Percentiles rank a stretch among this genome's conserved stretches.
phyloP scores from a whole-genome alignment of 2,888 invertebrate species.

The Molanna angustata region DNA sequence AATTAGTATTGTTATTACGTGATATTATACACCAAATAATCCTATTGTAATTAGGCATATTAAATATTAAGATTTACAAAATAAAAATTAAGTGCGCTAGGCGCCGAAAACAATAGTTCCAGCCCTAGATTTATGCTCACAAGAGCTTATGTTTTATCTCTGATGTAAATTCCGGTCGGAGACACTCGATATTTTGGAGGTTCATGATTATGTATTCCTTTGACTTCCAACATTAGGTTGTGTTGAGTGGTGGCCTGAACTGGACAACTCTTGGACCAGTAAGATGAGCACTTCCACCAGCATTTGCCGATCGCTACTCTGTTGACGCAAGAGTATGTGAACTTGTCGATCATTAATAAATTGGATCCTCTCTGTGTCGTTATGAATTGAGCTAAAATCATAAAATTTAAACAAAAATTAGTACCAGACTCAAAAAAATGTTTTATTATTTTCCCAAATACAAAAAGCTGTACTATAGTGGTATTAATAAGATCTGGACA shows the following conservation, averaged over 20 bases:
- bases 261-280: neutral
- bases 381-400: conserved; percentile 6
- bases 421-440: too few relatives aligned
- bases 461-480: too few relatives aligned
- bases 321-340: conserved; percentile 4
- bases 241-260: conserved; percentile 2
- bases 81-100: too few relatives aligned
- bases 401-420: too few relatives aligned
- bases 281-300: conserved; percentile 14
- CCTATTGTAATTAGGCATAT: too few relatives aligned
- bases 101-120: too few relatives aligned
- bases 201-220: conserved; percentile 4
- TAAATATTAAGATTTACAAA: too few relatives aligned
- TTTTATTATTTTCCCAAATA: too few relatives aligned
- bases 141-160: neutral
- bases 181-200: conserved; percentile 4
- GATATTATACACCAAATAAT: too few relatives aligned
- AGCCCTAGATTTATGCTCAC: too few relatives aligned
- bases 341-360: conserved; percentile 10
- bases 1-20: too few relatives aligned
- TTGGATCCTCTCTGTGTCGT: conserved; percentile 2
- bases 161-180: neutral
- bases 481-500: too few relatives aligned
- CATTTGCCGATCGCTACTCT: neutral
- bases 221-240: neutral